Conservation (phyloP, 2,797 vertebrate species). For the Halcyon smyrnensis region DNA sequence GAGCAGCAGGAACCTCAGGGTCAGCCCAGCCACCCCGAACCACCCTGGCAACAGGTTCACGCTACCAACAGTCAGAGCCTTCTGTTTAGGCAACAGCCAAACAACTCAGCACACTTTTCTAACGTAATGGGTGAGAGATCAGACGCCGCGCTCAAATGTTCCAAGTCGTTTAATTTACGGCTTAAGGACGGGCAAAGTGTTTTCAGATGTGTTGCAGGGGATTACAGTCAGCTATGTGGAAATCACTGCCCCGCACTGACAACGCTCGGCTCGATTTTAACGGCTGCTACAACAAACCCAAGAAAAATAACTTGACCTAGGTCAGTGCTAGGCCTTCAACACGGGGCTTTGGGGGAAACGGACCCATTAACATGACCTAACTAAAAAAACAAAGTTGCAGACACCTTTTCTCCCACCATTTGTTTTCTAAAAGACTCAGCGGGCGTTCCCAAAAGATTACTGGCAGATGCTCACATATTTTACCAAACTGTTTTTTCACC, state of each 20-base stretch:
- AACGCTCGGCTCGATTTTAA: background rate
- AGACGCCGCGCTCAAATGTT: background rate
- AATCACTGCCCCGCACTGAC: background rate
- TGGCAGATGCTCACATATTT: background rate
- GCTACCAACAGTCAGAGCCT: background rate
- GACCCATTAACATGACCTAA: background rate
- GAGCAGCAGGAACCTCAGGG: background rate
- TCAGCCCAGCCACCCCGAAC: background rate
- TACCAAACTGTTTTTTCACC: slow-evolving; percentile 43
- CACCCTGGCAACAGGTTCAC: background rate
- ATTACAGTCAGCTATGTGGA: slow-evolving; percentile 37
- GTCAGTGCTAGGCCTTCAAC: background rate
- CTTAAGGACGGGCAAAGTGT: slow-evolving; percentile 33
- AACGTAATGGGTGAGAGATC: background rate
- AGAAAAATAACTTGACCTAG: background rate
- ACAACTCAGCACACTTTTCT: background rate
- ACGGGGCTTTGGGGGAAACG: accelerated
- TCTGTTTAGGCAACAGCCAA: background rate
- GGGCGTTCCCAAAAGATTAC: background rate
- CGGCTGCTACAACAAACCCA: background rate
- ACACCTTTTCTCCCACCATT: background rate
- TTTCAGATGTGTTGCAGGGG: slow-evolving; percentile 45
- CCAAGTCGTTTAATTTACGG: background rate
- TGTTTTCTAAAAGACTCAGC: background rate
- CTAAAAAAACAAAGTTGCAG: background rate